These are phyloP conservation scores for Takifugu rubripes DNA, from an alignment of 2,797 vertebrate species.

Conservation along the genomic window DNA sequence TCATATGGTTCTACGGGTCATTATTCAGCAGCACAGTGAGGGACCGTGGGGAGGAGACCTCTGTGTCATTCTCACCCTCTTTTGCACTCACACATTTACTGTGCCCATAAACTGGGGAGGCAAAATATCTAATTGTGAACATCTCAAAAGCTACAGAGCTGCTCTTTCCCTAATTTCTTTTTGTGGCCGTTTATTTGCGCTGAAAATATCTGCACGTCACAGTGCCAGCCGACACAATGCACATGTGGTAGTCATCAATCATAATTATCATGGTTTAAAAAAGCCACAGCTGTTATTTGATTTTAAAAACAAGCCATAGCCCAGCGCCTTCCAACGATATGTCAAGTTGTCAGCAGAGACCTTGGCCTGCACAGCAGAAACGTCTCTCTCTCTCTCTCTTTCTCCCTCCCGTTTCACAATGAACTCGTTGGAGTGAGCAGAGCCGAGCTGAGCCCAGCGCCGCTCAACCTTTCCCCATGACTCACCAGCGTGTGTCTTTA, in stretches of 20 bases:
- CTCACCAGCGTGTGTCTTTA: slow-evolving; percentile 69
- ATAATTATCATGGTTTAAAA: slow-evolving; percentile 79
- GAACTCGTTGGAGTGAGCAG: slow-evolving; percentile 52
- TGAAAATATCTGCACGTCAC: slow-evolving; percentile 70
- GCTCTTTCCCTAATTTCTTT: slow-evolving; percentile 57
- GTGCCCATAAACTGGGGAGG: slow-evolving; percentile 40
- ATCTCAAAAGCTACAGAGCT: slow-evolving; percentile 41
- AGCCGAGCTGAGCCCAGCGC: slow-evolving; percentile 57
- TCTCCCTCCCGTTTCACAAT: slow-evolving; percentile 54
- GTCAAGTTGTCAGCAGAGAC: slow-evolving; percentile 77
- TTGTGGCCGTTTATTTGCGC: slow-evolving; percentile 64
- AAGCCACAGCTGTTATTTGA: slow-evolving; percentile 79
- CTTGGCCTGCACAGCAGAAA: slow-evolving; percentile 75
- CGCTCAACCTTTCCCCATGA: slow-evolving; percentile 69
- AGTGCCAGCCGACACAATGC: slow-evolving; percentile 71
- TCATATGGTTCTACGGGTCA: slow-evolving; percentile 32
- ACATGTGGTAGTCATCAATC: slow-evolving; percentile 79
- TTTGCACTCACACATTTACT: slow-evolving; percentile 11
- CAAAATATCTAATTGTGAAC: slow-evolving; percentile 47
- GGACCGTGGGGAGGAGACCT: slow-evolving; percentile 41
- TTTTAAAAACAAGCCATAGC: slow-evolving; percentile 76
- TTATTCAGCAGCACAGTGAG: slow-evolving; percentile 50
- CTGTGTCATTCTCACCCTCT: slow-evolving; percentile 15
- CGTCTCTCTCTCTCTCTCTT: slow-evolving; percentile 61
- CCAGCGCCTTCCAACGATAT: slow-evolving; percentile 71